Evolutionary conservation across 2,113 vertebrate species (phyloP), one percentile per base, ranked within the genome.

Genomic region (Semicossyphus pulcher): DNA sequence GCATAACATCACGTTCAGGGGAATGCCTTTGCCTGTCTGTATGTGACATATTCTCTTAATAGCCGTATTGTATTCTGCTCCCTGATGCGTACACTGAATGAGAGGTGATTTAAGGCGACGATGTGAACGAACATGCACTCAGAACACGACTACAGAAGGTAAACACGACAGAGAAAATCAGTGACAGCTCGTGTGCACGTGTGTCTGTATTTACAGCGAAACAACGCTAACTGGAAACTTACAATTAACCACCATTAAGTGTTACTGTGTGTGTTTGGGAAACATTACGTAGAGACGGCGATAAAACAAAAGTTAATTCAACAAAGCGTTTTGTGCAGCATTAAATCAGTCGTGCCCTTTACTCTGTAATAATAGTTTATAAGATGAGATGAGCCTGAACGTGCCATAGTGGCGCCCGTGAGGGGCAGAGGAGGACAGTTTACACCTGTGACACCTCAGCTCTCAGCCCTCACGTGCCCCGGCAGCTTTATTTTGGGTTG

Each of bases 321-420:
- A 78, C 62, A 66, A 77, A 75, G 70, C 5, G 60, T 29, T 65
- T 64, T 52, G 39, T 10, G n/a, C 7, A 39, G 32, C 59, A 8
- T 66, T 80, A 66, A 80, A 78, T 80, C 57, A 31, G 53, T 29
- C 9, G 23, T 32, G 36, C 61, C 47, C 65, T 72, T 59, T 59
- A 34, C 67, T 29, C 52, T 60, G 34, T 85, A 85, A 85, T 87
- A 79, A 83, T 59, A 87, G 83, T 75, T 79, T 76, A 66, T 9
- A 51, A 39, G 23, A 32, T 66, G 41, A 86, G 70, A 78, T 59
- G 44, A 67, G 63, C 28, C 65, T 47, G 62, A 67, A 56, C 52
- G 41, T 36, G 51, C 68, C 45, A 51, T 36, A 56, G 57, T 54
- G 84, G 85, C 62, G 76, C 78, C 81, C 58, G 59, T 1, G 31